A percentile compares a stretch with the other conserved stretches of the same genome.
Evolutionary conservation across 2,113 vertebrate species (phyloP).

Genomic region (Tragelaphus scriptus): DNA sequence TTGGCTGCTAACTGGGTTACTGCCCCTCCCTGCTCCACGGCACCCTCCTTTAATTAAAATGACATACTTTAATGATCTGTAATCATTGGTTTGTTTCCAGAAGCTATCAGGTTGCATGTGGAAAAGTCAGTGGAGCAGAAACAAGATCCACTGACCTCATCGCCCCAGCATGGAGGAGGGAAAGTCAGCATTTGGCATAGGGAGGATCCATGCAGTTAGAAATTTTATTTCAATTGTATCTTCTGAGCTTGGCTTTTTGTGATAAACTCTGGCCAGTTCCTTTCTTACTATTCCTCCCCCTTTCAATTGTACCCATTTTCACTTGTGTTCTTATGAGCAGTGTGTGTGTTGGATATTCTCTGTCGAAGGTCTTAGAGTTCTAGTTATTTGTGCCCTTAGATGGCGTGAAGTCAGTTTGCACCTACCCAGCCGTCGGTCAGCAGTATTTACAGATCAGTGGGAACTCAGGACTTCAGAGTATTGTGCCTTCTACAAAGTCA

Average conservation of each 20-base stretch:
- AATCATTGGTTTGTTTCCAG: conserved; percentile 47
- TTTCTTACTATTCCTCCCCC: background rate
- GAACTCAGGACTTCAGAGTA: background rate
- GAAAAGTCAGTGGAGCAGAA: conserved; percentile 51
- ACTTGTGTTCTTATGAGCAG: background rate
- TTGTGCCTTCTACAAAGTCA: background rate
- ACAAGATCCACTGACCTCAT: conserved; percentile 37
- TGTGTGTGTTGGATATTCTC: background rate
- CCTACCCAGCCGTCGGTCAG: background rate
- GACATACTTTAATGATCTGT: conserved; percentile 36
- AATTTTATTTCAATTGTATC: conserved; percentile 1
- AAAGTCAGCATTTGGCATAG: background rate
- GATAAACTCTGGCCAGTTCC: background rate
- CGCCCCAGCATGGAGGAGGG: background rate
- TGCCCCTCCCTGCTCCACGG: background rate
- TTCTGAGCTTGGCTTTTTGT: conserved; percentile 10
- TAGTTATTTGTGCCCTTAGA: background rate
- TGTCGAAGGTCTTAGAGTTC: background rate
- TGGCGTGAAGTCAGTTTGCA: background rate
- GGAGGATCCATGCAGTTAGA: background rate
- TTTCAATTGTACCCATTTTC: background rate
- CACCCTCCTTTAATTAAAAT: conserved; percentile 36
- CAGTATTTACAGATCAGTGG: background rate
- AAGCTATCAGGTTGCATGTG: conserved; percentile 36
- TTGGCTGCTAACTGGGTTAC: background rate